Conservation (phyloP, 2,888 invertebrate genomes). For the Lasioglossum zephyrum region DNA sequence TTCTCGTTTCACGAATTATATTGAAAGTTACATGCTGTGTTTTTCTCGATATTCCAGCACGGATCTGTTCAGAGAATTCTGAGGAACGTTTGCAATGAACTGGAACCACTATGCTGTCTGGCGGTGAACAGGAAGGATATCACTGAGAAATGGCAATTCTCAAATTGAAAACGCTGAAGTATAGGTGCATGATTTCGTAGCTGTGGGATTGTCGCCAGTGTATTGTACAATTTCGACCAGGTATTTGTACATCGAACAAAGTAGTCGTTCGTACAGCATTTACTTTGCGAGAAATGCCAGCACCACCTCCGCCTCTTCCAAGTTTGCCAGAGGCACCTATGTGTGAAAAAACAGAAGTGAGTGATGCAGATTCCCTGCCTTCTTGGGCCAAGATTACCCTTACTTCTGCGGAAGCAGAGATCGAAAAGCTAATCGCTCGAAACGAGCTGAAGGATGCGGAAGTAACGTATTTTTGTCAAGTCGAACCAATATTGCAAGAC, state of each 20-base stretch:
- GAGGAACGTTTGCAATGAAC: constrained; percentile 32
- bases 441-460: constrained; percentile 83
- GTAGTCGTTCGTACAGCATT: constrained; percentile 34
- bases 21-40: constrained; percentile 6
- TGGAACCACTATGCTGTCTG: constrained; percentile 16
- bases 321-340: constrained; percentile 75
- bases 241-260: constrained; percentile 49
- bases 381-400: constrained; percentile 82
- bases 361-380: constrained; percentile 77
- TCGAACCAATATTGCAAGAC: constrained; percentile 83
- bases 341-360: constrained; percentile 77
- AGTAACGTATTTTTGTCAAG: constrained; percentile 82
- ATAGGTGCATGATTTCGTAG: constrained; percentile 53
- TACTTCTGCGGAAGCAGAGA: constrained; percentile 81
- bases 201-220: constrained; percentile 19
- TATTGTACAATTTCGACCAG: constrained; percentile 25
- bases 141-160: constrained; percentile 57
- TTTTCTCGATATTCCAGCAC: constrained; percentile 38
- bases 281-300: constrained; percentile 66
- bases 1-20: neutral
- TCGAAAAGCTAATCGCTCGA: constrained; percentile 81
- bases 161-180: constrained; percentile 45
- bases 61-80: constrained; percentile 8
- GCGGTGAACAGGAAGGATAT: constrained; percentile 26
- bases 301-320: constrained; percentile 79